Evolutionary conservation across 2,888 invertebrate species (phyloP), one percentile per base, ranked within the genome.

Genomic region (Ennomos erosarius): DNA sequence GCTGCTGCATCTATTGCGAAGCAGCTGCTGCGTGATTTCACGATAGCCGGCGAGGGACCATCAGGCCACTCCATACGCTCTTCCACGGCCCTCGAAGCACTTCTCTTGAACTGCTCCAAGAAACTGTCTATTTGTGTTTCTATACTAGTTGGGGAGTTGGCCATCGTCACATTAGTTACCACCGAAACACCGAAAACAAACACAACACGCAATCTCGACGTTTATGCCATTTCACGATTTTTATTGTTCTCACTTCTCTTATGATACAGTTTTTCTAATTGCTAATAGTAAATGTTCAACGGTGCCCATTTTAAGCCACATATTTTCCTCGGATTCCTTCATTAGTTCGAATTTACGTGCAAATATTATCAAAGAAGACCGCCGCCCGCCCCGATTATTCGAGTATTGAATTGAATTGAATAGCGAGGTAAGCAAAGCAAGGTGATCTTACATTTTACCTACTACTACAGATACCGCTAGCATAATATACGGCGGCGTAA

Each of bases 111-210:
- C 83, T 96, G 96, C 92, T 96, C 96, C 85, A 96, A 89, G 92
- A 96, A 96, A 91, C 95, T 95, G 94, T 96, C 96, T 92, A 96
- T 96, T 93, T 96, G 96, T 77, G 95, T 96, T 92, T 96, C 96
- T 85, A 96, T 95, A 73, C 94, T 96, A 69, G 94, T 94, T 68
- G 95, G 94, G 74, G 95, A 94, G 82, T 88, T 93, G 71, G 94
- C 94, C 94, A 94, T 94, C 81, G 87, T 89, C 81, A 81, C 85
- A 85, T 87, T 83, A 85, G 88, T 89, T 83, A 82, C 87, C 86
- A 88, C 85, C 88, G 87, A 87, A 86, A 90, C 90, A 87, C 84
- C 86, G 78, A 86, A 88, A 89, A 88, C 90, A 90, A 90, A 90
- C 88, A 88, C 85, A 80, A 81, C 79, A 79, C 82, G 74, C 76